Percentiles rank a stretch among this genome's conserved stretches.
Evolutionary conservation across 2,888 invertebrate species (phyloP).

Genomic region (Thymelicus acteon): DNA sequence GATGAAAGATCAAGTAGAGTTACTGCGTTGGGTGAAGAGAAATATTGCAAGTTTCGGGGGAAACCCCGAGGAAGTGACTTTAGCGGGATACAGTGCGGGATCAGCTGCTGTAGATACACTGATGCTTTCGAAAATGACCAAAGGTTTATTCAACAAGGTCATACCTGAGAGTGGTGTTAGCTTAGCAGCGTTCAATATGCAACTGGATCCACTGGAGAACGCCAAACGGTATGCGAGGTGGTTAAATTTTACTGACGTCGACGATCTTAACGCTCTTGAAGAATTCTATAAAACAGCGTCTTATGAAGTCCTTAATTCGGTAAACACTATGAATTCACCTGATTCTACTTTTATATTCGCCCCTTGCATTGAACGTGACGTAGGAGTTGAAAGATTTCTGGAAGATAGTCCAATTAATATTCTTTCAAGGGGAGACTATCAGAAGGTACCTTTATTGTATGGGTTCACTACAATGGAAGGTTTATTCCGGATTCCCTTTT

Average conservation of each 20-base stretch:
- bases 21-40: conserved; percentile 50
- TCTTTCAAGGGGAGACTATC: conserved; percentile 45
- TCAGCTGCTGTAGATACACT: conserved; percentile 57
- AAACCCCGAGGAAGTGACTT: conserved; percentile 62
- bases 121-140: conserved; percentile 54
- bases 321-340: conserved; percentile 35
- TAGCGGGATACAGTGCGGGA: conserved; percentile 62
- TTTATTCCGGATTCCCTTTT: conserved; percentile 45
- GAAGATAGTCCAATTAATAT: conserved; percentile 53
- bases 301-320: conserved; percentile 47
- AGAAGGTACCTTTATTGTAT: conserved; percentile 55
- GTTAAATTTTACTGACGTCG: conserved; percentile 50
- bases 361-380: conserved; percentile 48
- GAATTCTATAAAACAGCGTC: conserved; percentile 56
- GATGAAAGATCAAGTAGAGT: conserved; percentile 64
- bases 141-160: conserved; percentile 58
- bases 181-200: conserved; percentile 52
- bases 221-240: conserved; percentile 54
- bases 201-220: conserved; percentile 58
- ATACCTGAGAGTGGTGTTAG: conserved; percentile 50
- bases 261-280: conserved; percentile 54
- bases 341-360: conserved; percentile 46
- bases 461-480: conserved; percentile 57
- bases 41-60: conserved; percentile 64
- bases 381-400: conserved; percentile 49